Evolutionary conservation across 2,888 invertebrate genomes (phyloP), one percentile per base, ranked within the genome.

Genomic region (Notocelia uddmanniana): DNA sequence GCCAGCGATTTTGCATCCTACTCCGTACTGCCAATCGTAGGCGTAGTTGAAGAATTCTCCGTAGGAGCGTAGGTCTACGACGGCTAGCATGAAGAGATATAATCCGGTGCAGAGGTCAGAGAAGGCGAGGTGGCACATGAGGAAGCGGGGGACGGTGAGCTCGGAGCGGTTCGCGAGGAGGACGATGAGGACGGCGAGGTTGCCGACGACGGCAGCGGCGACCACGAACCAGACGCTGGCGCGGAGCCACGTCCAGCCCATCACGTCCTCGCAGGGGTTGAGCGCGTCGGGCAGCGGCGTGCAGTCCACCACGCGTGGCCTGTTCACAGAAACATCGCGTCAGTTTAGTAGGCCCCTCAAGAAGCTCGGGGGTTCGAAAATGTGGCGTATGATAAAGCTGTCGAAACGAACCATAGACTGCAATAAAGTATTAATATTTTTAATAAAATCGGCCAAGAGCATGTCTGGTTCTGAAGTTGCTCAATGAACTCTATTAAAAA

Each of bases 11-110:
- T 97, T 95, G 86, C 98, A 98, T 0, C 98, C 98, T 57, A 95
- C 86, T 66, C 97, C 96, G 74, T 93, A 93, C 89, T 98, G 98
- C 98, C 98, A 98, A 82, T 97, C 96, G 80, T 97, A 98, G 3
- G 98, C 98, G 86, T 96, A 96, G 87, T 98, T 98, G 88, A 98
- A 98, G 90, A 98, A 98, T 76, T 96, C 96, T 2, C 97, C 97
- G 80, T 97, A 96, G 0, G 98, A 98, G 78, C 96, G 95, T 0
- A 97, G 93, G 88, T 98, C 98, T 81, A 97, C 96, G 0, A 96
- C 95, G 0, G 98, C 98, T 50, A 98, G 94, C 83, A 98, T 94
- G 52, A 97, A 94, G 68, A 98, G 93, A 88, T 98, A 98, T 1
- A 97, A 84, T 0, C 98, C 98, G 94, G 98, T 97, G 83, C 97